phyloP scores from a whole-genome alignment of 2,113 vertebrate species.

The Strix uralensis region DNA sequence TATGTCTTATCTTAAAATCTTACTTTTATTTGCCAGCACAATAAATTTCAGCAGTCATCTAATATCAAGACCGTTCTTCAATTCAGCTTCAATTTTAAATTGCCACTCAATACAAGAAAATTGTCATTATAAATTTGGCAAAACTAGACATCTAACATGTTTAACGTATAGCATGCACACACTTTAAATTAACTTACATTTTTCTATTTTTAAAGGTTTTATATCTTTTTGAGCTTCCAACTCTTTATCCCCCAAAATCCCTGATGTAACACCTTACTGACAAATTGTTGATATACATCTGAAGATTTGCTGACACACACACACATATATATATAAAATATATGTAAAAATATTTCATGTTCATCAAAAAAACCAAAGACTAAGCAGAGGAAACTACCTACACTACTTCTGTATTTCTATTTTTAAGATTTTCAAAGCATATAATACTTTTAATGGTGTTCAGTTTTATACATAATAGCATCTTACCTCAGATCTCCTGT shows the following conservation, averaged over 20 bases:
- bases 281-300: not conserved
- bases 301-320: not conserved
- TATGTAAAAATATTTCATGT: not conserved
- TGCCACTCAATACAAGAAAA: not conserved
- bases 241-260: not conserved
- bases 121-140: not conserved
- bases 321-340: not conserved
- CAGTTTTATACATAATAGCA: not conserved
- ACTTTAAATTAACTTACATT: not conserved
- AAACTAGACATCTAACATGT: not conserved
- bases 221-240: not conserved
- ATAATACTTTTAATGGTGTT: not conserved
- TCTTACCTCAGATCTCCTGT: conserved; percentile 66
- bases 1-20: not conserved
- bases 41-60: not conserved
- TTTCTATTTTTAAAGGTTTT: not conserved
- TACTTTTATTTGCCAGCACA: not conserved
- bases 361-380: not conserved
- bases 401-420: not conserved
- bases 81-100: not conserved
- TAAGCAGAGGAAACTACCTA: not conserved
- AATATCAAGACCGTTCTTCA: not conserved
- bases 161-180: not conserved
- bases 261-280: not conserved
- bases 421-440: not conserved